Percentiles rank a stretch among this genome's conserved stretches.
Evolutionary conservation across 2,888 invertebrate genomes (phyloP).

Genomic region (Amiota minor): DNA sequence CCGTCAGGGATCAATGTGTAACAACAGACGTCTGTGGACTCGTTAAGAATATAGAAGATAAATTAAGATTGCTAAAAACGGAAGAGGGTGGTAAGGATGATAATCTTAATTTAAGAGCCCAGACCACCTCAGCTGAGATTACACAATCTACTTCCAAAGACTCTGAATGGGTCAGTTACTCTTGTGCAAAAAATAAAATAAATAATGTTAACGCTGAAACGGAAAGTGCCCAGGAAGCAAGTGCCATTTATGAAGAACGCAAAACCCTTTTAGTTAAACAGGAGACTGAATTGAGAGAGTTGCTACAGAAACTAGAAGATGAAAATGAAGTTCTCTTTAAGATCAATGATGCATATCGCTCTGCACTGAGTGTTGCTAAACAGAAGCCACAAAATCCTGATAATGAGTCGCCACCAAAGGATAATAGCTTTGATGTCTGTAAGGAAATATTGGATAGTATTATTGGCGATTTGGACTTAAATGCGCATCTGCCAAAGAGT

Average conservation of each 20-base stretch:
- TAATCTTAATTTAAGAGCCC: too few relatives aligned
- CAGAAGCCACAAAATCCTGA: slow-evolving; percentile 24
- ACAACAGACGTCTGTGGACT: too few relatives aligned
- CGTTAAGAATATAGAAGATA: too few relatives aligned
- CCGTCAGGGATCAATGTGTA: too few relatives aligned
- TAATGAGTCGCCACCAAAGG: slow-evolving; percentile 28
- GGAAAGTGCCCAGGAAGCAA: slow-evolving; percentile 29
- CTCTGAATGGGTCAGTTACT: too few relatives aligned
- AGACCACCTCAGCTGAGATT: too few relatives aligned
- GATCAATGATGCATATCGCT: slow-evolving; percentile 34
- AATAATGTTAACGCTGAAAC: neutral
- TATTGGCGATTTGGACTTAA: slow-evolving; percentile 43
- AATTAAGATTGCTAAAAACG: too few relatives aligned
- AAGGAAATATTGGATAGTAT: slow-evolving; percentile 48
- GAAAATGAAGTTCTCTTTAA: slow-evolving; percentile 50
- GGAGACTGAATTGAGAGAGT: slow-evolving; percentile 49
- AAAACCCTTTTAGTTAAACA: slow-evolving; percentile 47
- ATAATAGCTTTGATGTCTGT: slow-evolving; percentile 39
- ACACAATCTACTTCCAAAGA: too few relatives aligned
- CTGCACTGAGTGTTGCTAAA: slow-evolving; percentile 26
- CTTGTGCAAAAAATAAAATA: too few relatives aligned
- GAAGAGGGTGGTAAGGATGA: too few relatives aligned
- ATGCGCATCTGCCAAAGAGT: slow-evolving; percentile 40
- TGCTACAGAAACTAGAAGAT: slow-evolving; percentile 59
- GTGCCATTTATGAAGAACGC: neutral